phyloP scores from a whole-genome alignment of 2,113 vertebrate genomes.

The Daubentonia madagascariensis region DNA sequence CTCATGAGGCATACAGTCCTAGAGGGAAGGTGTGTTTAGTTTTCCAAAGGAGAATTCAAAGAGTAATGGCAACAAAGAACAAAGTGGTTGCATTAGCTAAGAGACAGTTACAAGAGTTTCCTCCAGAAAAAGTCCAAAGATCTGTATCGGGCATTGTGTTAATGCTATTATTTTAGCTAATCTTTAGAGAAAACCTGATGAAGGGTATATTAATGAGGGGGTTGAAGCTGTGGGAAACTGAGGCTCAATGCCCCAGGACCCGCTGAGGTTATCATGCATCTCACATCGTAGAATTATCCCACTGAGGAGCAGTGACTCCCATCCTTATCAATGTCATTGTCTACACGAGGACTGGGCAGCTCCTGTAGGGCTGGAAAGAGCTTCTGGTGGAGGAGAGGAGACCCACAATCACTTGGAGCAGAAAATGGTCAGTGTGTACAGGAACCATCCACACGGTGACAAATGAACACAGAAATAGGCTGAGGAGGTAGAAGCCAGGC shows the following conservation, averaged over 20 bases:
- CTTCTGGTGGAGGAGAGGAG: background rate
- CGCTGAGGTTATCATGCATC: background rate
- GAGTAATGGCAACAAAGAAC: background rate
- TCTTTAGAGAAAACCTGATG: background rate
- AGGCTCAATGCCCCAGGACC: background rate
- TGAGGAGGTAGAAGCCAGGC: background rate
- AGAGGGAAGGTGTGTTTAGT: background rate
- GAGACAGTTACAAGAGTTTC: background rate
- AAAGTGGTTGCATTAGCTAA: background rate
- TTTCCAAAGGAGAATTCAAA: background rate
- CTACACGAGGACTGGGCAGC: background rate
- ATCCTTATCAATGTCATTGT: rapidly evolving
- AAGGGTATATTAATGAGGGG: background rate
- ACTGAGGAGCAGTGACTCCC: background rate
- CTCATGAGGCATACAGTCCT: background rate
- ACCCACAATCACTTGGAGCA: background rate
- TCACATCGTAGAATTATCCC: background rate
- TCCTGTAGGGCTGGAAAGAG: background rate
- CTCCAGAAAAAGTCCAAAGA: background rate
- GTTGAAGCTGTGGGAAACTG: background rate
- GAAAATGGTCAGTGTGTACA: background rate
- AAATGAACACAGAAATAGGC: background rate
- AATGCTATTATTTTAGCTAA: background rate
- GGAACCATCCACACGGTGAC: background rate
- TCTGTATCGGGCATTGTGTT: background rate